Conservation (phyloP, 2,797 vertebrate genomes). For the Lophius americanus region DNA sequence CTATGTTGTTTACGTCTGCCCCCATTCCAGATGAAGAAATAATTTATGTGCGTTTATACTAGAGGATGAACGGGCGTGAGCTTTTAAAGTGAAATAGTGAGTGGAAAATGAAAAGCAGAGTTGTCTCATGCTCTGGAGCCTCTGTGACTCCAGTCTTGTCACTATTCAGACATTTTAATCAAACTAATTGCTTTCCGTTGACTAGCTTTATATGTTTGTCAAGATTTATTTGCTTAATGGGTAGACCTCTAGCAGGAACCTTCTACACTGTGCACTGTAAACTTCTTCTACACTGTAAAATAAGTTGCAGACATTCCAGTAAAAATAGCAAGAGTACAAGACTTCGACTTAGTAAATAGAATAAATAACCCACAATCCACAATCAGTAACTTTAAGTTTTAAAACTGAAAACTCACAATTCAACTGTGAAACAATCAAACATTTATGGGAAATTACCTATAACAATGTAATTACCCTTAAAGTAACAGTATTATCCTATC, state of each 20-base stretch:
- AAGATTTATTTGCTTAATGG: conserved; percentile 74
- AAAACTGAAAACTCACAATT: too few species aligned
- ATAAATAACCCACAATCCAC: too few species aligned
- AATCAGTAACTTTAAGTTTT: too few species aligned
- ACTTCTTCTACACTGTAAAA: too few species aligned
- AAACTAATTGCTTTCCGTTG: conserved; percentile 42
- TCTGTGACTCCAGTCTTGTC: conserved; percentile 3
- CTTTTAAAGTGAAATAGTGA: background rate
- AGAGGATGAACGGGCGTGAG: background rate
- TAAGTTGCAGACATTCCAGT: too few species aligned
- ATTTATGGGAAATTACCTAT: too few species aligned
- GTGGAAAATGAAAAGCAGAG: background rate
- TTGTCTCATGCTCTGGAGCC: conserved; percentile 18
- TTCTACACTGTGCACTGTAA: background rate
- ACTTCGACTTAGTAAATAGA: too few species aligned
- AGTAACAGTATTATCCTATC: too few species aligned
- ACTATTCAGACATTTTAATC: conserved; percentile 42
- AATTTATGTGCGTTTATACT: background rate
- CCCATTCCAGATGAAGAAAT: background rate
- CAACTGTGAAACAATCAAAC: too few species aligned
- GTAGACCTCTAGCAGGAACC: conserved; percentile 71
- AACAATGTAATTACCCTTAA: too few species aligned
- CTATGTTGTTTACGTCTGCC: conserved; percentile 24
- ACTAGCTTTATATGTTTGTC: conserved; percentile 30
- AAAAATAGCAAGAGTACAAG: too few species aligned